phyloP scores from a whole-genome alignment of 2,888 invertebrate genomes.

The Dicyrtomina minuta region DNA sequence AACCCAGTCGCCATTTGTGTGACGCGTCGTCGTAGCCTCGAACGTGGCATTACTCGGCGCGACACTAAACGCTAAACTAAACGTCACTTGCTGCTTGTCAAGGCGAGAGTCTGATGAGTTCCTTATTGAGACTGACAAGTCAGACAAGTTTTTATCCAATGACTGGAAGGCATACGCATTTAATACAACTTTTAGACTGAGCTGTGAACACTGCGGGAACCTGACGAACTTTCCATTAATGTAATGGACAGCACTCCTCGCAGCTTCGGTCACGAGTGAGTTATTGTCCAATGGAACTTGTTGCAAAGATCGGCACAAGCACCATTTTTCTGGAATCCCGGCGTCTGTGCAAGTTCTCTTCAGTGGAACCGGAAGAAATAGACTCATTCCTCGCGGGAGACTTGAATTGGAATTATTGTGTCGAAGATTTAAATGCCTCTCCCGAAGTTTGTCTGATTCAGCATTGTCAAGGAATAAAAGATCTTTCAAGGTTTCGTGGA shows the following conservation, averaged over 20 bases:
- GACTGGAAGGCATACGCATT: constrained; percentile 61
- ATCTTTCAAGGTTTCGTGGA: constrained; percentile 58
- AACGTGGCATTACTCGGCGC: constrained; percentile 10
- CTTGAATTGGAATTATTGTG: neutral
- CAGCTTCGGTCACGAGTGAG: constrained; percentile 17
- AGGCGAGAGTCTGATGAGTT: neutral
- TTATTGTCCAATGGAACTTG: constrained; percentile 60
- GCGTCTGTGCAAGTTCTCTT: constrained; percentile 76
- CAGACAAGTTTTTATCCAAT: neutral
- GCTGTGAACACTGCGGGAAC: constrained; percentile 64
- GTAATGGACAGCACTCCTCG: constrained; percentile 63
- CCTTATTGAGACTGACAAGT: neutral
- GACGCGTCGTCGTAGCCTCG: constrained; percentile 1
- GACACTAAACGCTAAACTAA: neutral
- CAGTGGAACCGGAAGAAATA: constrained; percentile 72
- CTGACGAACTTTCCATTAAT: constrained; percentile 67
- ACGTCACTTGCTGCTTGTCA: neutral
- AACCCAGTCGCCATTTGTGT: constrained; percentile 2
- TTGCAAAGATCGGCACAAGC: constrained; percentile 74
- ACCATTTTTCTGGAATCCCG: constrained; percentile 80
- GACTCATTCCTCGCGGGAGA: constrained; percentile 66
- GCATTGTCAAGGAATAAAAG: constrained; percentile 31
- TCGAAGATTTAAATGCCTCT: constrained; percentile 62
- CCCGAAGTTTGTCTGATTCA: constrained; percentile 14
- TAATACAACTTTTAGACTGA: constrained; percentile 65